Evolutionary conservation across 2,797 vertebrate genomes (phyloP), one percentile per base, ranked within the genome.

Genomic region (Distichodus sexfasciatus): DNA sequence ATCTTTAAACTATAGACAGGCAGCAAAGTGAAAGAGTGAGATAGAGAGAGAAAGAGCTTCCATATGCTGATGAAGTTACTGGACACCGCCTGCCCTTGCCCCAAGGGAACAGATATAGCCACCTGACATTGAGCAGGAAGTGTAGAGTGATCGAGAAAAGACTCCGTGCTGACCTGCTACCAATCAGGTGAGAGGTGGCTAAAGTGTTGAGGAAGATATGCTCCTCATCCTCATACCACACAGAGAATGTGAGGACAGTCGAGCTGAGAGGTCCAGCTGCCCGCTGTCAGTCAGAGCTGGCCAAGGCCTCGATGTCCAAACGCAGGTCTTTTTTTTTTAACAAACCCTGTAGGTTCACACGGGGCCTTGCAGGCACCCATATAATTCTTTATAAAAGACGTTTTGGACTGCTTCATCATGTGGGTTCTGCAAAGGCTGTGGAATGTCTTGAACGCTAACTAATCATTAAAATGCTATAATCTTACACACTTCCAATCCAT

Each of bases 51-150:
- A 48, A 19, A 43, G 55, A 7, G 19, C 5, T 14, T 40, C 21
- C n/a, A 1, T 33, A 6, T 24, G 23, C 17, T 28, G 48, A 29
- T 24, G 19, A 1, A 33, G 48, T 67, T 41, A 66, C 54, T 14
- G 17, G 66, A 72, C 66, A 67, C 60, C 23, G 4, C 59, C 15
- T 38, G 29, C 31, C 38, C 2, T 9, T 3, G 21, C 9, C 6
- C 58, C 36, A 43, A 26, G 5, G 3, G 4, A 36, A 24, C 72
- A 53, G 70, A 73, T 73, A 79, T 77, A 77, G 55, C 66, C 14
- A 2, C 21, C 44, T 69, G 69, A 63, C 31, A 33, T n/a, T 4
- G 10, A n/a, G 6, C 47, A 3, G 14, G 11, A 53, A 41, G 33
- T 17, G 53, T 40, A 15, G 64, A 64, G 53, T 4, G 60, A 61